Conservation (phyloP, 2,113 vertebrate species). For the Pyxicephalus adspersus region DNA sequence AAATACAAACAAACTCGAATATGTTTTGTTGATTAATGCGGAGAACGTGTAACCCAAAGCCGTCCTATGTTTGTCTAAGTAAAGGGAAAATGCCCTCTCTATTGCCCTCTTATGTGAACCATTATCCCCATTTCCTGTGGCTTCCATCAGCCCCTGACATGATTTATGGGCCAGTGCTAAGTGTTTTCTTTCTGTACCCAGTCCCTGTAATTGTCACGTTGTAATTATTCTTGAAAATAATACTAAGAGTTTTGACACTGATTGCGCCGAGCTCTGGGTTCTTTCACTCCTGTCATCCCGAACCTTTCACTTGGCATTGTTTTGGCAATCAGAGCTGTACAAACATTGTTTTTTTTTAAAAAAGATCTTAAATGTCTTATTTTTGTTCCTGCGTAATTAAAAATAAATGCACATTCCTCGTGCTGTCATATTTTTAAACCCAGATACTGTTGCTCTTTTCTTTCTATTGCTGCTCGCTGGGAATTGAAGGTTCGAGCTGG, state of each 20-base stretch:
- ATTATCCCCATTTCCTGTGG: constrained; percentile 31
- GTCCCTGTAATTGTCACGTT: constrained; percentile 35
- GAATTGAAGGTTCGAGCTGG: no score
- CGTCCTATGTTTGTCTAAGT: constrained; percentile 14
- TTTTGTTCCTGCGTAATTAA: no score
- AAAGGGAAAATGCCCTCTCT: neutral
- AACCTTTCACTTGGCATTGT: neutral
- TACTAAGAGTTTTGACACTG: neutral
- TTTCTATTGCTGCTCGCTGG: neutral
- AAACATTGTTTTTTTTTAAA: neutral
- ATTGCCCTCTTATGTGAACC: neutral
- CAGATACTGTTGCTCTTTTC: no score
- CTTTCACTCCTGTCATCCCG: neutral
- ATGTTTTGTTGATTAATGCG: no score
- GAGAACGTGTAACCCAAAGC: neutral
- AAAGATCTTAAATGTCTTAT: no score
- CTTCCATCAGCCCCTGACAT: neutral
- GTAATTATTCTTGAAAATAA: constrained; percentile 39
- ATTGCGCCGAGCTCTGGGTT: constrained; percentile 28
- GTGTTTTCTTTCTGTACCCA: constrained; percentile 13
- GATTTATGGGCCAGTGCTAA: constrained; percentile 26
- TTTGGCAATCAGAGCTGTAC: neutral
- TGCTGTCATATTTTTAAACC: no score
- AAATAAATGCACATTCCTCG: no score
- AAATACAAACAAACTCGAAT: no score